These are phyloP conservation scores for Drosophila nikananu DNA, from an alignment of 1,140 invertebrate genomes.

Conservation along the genomic window DNA sequence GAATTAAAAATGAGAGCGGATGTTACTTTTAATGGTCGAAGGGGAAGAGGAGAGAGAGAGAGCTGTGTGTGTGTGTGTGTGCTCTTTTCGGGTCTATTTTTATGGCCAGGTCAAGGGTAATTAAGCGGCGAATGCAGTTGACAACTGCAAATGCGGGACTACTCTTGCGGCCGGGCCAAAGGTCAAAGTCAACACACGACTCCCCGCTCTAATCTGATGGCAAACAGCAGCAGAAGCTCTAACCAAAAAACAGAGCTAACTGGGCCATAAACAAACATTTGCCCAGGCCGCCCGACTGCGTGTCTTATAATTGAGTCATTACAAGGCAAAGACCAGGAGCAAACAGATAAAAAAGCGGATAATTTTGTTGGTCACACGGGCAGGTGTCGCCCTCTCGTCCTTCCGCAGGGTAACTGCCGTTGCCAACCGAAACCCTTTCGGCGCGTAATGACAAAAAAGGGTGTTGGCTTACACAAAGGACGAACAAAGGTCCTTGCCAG, in stretches of 20 bases:
- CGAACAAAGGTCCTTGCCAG: slow-evolving; percentile 43
- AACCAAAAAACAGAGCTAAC: slow-evolving; percentile 54
- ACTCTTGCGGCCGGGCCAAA: slow-evolving; percentile 45
- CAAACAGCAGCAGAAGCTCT: slow-evolving; percentile 64
- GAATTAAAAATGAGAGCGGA: neutral
- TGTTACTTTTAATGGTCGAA: neutral
- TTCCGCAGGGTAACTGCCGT: slow-evolving; percentile 25
- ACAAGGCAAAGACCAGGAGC: slow-evolving; percentile 46
- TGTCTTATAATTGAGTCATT: slow-evolving; percentile 81
- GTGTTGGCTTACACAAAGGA: slow-evolving; percentile 54
- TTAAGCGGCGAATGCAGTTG: slow-evolving; percentile 58
- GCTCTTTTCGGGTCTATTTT: slow-evolving; percentile 33
- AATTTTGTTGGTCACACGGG: slow-evolving; percentile 8
- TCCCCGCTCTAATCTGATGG: slow-evolving; percentile 68
- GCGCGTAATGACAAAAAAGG: slow-evolving; percentile 54
- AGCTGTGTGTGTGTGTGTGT: neutral
- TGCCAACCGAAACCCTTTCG: slow-evolving; percentile 35
- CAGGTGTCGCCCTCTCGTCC: slow-evolving; percentile 11
- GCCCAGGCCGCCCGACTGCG: slow-evolving; percentile 57
- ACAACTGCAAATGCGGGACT: slow-evolving; percentile 56
- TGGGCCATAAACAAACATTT: slow-evolving; percentile 70
- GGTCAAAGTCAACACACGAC: slow-evolving; percentile 72
- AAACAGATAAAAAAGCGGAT: slow-evolving; percentile 47
- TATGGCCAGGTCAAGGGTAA: slow-evolving; percentile 65
- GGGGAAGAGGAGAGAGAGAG: neutral